Base-by-base conservation (phyloP, 2,797 vertebrate species). In the Lithobates pipiens region DNA sequence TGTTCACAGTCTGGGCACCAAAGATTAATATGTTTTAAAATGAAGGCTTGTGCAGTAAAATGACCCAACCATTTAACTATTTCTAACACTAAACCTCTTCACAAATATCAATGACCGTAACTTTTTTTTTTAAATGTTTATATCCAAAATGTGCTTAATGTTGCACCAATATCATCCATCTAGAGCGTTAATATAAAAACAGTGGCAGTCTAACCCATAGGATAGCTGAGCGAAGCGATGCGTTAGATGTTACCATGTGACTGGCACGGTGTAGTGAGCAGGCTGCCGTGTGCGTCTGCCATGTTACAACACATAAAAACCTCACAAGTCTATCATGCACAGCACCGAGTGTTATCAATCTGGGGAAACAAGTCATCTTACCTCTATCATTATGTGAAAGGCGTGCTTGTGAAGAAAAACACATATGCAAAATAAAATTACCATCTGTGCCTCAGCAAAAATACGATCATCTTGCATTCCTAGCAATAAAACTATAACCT, bases 301-400 rank as follows among this genome's bases (percentile, higher is more conserved):
- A 25, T 42, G 70, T 84, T 78, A 86, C 16, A 61, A 25, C 10
- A 18, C 50, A 36, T 6, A 71, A 72, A 65, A 63, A 54, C 80
- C 39, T 42, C 11, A 67, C 3, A 73, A 23, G 34, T 9, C 27
- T 68, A 15, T 80, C 86, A 87, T 87, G 86, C 86, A 83, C 16
- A 78, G 27, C 57, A 57, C 44, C 44, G 23, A 13, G 44, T n/a
- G 69, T 81, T 61, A 72, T 46, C 78, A 54, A 32, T 70, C 42
- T 54, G 67, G 23, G 93, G 92, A 88, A 93, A 85, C 93, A 96
- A 93, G 92, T 93, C 91, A 93, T 96, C 98, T 98, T 99, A 99
- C 97, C 98, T 99, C 98, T 95, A 99, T 97, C 98, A 98, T 99
- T 96, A 99, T 99, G 96, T 99, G 98, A 98, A 99, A 99, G 96